These are phyloP conservation scores for Chymomyza amoena DNA, from an alignment of 2,888 invertebrate species.

Conservation along the genomic window DNA sequence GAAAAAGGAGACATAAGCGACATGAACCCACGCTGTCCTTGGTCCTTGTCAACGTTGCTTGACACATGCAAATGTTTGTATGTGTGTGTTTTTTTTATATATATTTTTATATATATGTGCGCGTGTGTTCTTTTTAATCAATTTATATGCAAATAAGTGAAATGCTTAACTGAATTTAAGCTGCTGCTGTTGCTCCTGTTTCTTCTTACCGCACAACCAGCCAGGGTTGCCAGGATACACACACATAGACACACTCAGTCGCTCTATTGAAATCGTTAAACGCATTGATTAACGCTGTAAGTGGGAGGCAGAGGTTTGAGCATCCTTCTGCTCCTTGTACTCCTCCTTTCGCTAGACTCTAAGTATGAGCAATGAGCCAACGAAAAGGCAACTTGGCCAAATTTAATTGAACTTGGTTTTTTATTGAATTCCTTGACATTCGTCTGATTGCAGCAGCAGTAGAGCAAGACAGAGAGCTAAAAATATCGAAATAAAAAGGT, in stretches of 20 bases:
- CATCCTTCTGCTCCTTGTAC: neutral
- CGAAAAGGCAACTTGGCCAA: constrained; percentile 37
- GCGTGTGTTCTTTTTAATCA: constrained; percentile 69
- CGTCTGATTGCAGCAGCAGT: constrained; percentile 50
- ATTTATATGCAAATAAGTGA: constrained; percentile 76
- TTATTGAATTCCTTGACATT: constrained; percentile 53
- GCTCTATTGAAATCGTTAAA: constrained; percentile 70
- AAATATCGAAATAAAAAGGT: neutral
- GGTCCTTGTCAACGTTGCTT: constrained; percentile 44
- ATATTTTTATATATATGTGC: constrained; percentile 12
- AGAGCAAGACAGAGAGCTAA: constrained; percentile 21
- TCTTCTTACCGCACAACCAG: neutral
- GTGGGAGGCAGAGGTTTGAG: neutral
- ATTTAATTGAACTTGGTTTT: constrained; percentile 67
- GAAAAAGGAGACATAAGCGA: constrained; percentile 4
- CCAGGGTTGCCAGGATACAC: neutral
- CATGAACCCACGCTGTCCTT: neutral
- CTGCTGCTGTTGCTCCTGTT: constrained; percentile 19
- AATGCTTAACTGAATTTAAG: constrained; percentile 72
- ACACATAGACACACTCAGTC: constrained; percentile 9
- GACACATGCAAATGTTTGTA: constrained; percentile 51
- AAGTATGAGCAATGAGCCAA: constrained; percentile 1
- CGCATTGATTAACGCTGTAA: constrained; percentile 62
- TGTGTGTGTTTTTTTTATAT: neutral
- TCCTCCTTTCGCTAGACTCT: neutral